Base-by-base conservation (phyloP, 2,113 vertebrate genomes). In the Neodon shergylaensis region DNA sequence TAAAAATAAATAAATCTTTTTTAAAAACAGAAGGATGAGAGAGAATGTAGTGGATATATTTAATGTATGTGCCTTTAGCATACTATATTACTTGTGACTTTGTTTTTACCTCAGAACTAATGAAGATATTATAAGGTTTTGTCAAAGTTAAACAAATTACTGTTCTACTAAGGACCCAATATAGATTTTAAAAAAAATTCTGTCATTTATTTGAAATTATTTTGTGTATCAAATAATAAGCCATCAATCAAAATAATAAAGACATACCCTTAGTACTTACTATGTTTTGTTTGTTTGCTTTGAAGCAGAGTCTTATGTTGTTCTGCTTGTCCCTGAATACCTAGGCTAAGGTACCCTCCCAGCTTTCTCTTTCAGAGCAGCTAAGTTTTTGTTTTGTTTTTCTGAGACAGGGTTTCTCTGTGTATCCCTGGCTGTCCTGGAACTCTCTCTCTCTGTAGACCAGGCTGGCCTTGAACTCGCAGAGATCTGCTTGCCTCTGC, bases 51-150 rank as follows among this genome's bases (percentile, higher is more conserved):
- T 47, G 65, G 19, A 70, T 12, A 94, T 73, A 63, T 42, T 92
- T 92, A 72, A 84, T 90, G 31, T 86, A 21, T 83, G n/a, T 70
- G 33, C 5, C 33, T 58, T 83, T 14, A 31, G 92, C 21, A 74
- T 63, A 77, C 36, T 95, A 19, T 83, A 63, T 8, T 93, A 63
- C 12, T 52, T 42, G 54, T 58, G 54, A 61, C n/a, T 90, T 58
- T 91, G 44, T 92, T 52, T 79, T 86, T 84, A 11, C 54, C 21
- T 79, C 49, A 52, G 76, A 90, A 91, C 7, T 21, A 74, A 42
- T 92, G 76, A 65, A 84, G 44, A 63, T 86, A 33, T 89, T n/a
- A 94, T 86, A 93, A 36, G 49, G 54, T 47, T 94, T 96, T 97
- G 61, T 39, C 12, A 76, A 95, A 36, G 7, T 54, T 74, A 85